Conservation (phyloP, 2,888 invertebrate species). For the Eustalomyia histrio region DNA sequence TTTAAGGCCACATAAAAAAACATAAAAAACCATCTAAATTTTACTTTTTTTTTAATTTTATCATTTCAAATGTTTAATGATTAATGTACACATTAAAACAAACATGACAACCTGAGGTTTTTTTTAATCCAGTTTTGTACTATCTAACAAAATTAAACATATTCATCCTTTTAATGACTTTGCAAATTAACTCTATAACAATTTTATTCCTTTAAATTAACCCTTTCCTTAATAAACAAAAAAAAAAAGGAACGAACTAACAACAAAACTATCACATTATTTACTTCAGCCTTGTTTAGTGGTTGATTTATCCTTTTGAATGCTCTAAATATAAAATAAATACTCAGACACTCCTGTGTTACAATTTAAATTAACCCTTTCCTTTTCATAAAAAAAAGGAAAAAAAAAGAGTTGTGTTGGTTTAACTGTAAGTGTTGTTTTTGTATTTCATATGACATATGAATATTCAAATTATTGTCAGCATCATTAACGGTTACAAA, state of each 20-base stretch:
- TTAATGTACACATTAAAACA: slow-evolving; percentile 13
- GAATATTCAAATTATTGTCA: slow-evolving; percentile 60
- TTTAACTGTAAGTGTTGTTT: slow-evolving; percentile 40
- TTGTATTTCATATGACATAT: slow-evolving; percentile 40
- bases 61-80: too few relatives aligned
- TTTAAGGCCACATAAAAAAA: too few relatives aligned
- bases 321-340: neutral
- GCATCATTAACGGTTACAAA: slow-evolving; percentile 57
- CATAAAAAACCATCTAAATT: too few relatives aligned
- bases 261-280: neutral
- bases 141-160: neutral
- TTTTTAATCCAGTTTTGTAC: slow-evolving; percentile 25
- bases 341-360: slow-evolving; percentile 14
- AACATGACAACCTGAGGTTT: slow-evolving; percentile 39
- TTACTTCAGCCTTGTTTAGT: slow-evolving; percentile 32
- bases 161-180: slow-evolving; percentile 63
- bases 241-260: neutral
- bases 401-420: neutral
- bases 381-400: slow-evolving; percentile 19
- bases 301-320: slow-evolving; percentile 51
- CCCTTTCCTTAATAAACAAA: slow-evolving; percentile 41
- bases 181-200: slow-evolving; percentile 56
- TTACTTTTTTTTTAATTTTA: too few relatives aligned
- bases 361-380: slow-evolving; percentile 63
- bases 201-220: slow-evolving; percentile 39